Evolutionary conservation across 2,113 vertebrate species (phyloP).

Genomic region (Cairina moschata): DNA sequence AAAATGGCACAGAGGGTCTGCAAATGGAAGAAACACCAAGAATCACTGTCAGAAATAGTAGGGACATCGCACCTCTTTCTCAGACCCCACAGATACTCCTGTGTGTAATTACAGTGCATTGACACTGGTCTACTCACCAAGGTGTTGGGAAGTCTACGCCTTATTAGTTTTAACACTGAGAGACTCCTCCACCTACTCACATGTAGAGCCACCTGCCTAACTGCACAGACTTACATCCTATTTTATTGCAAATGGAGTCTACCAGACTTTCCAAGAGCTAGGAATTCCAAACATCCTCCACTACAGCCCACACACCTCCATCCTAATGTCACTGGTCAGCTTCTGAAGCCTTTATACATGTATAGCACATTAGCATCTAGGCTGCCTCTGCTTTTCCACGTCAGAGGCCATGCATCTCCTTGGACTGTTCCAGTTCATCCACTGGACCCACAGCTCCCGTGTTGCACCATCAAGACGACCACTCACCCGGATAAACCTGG

Average conservation of each 20-base stretch:
- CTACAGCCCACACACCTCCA: not conserved
- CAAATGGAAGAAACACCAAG: constrained; percentile 25
- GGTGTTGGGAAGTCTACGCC: not conserved
- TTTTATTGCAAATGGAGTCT: not conserved
- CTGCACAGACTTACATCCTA: not conserved
- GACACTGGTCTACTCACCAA: not conserved
- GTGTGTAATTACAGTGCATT: not conserved
- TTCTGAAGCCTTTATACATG: not conserved
- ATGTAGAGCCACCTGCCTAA: not conserved
- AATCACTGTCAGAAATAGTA: constrained; percentile 42
- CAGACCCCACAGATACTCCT: constrained; percentile 20
- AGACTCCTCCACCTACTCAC: not conserved
- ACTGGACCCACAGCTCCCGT: not conserved
- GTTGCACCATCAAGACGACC: constrained; percentile 5
- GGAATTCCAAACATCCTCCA: not conserved
- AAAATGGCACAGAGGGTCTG: constrained; percentile 45
- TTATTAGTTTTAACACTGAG: not conserved
- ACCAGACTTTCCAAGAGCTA: not conserved
- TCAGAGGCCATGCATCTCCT: not conserved
- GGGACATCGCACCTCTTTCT: not conserved
- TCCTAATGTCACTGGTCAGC: not conserved
- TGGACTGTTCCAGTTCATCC: not conserved
- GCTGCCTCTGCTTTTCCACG: constrained; percentile 9
- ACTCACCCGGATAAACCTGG: constrained; percentile 44
- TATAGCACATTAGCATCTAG: not conserved